Base-by-base conservation (phyloP, 2,797 vertebrate species). In the Monodelphis domestica region DNA sequence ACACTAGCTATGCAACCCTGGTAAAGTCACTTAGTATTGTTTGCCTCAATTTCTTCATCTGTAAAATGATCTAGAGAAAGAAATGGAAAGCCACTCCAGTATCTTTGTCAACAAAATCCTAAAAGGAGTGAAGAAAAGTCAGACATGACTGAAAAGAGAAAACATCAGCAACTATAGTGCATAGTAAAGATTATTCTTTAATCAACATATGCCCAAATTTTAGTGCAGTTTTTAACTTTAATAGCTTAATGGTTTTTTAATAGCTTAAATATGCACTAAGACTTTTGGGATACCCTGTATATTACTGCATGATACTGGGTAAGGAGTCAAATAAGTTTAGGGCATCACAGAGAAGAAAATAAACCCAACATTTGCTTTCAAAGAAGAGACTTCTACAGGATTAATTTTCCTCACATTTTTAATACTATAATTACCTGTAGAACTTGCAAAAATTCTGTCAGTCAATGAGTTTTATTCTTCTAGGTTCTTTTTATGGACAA, bases 321-420 rank as follows among this genome's bases (percentile, higher is more conserved):
- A 17, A 24, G 87, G 53, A 17, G 21, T 90, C 21, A 63, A 0
- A 9, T 11, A 21, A 59, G 53, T 24, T n/a, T 94, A 3, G 2
- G 84, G 29, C 52, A 50, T 45, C 54, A 91, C 59, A 88, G 6
- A 38, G 12, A 14, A 45, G 51, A 91, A 84, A 28, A 93, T 50
- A 1, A 94, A 26, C 51, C 51, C 0, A 88, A n/a, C 28, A 12
- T 33, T 2, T 84, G 33, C 56, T 33, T 95, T 91, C 53, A 53
- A 88, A 50, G 29, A 33, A 88, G 87, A 88, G 87, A 50, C 29
- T 88, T 88, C 14, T 53, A 78, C 51, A 53, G 17, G 45, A 30
- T 2, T 30, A 11, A 12, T 7, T 93, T 93, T 95, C 89, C 45
- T 95, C 92, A 54, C 89, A 5, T 91, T 89, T 92, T 91, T 91